Base-by-base conservation (phyloP, 2,113 vertebrate species). In the Piaya cayana region DNA sequence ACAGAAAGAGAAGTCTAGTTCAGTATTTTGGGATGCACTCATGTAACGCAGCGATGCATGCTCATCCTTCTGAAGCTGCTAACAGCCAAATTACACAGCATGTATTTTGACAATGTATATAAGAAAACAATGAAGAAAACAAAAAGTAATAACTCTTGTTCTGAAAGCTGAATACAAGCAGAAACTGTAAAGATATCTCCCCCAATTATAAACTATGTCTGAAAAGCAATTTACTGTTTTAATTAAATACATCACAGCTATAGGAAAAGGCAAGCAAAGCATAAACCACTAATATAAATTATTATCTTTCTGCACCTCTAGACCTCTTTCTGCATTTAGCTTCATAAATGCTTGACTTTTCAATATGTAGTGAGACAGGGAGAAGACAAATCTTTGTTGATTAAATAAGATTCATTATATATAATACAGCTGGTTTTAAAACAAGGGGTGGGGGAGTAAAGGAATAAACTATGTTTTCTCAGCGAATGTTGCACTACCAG, bases 221-320 rank as follows among this genome's bases (percentile, higher is more conserved):
- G 79, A 72, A 82, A 52, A 89, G 58, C 49, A 95, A 82, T 89
- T 95, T 96, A 91, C 39, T 87, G 74, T 32, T 91, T 91, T 87
- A 87, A 92, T 95, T 85, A 89, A 93, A 80, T 82, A 58, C 37
- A 36, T 55, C 50, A 62, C n/a, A 92, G 75, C 30, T 72, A 50
- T 23, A 77, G 80, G 34, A 70, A 71, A 80, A 93, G 87, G 11
- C 43, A 84, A 82, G 52, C 27, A 64, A 84, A 86, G 58, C 56
- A 78, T 21, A 60, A 71, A 83, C 17, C 26, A 62, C 23, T 64
- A 52, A 9, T 78, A 82, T 71, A 75, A 71, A 27, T 81, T 60
- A 70, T 56, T 53, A 29, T 56, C 21, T 65, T 76, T 56, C 58
- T n/a, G 16, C 1, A 8, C 39, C 49, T 69, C 19, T 64, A 52